These are phyloP conservation scores for Drosophila jambulina DNA, from an alignment of 1,140 invertebrate genomes.

Conservation along the genomic window DNA sequence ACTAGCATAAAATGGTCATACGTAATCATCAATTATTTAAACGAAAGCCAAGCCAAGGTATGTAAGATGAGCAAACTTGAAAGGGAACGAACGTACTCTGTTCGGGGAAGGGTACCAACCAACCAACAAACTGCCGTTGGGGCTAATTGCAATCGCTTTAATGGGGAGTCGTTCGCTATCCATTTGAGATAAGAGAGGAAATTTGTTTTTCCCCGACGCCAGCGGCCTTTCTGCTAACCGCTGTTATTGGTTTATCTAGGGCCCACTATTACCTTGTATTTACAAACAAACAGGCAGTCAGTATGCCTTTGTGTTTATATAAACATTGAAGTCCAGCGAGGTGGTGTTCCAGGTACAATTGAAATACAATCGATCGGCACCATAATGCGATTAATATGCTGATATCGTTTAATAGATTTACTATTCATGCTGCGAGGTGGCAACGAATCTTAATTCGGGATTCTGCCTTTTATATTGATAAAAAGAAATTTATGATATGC, in stretches of 20 bases:
- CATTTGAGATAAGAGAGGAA: constrained; percentile 68
- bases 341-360: constrained; percentile 23
- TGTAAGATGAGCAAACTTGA: background rate
- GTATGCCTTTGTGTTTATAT: constrained; percentile 31
- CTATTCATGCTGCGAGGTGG: constrained; percentile 22
- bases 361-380: constrained; percentile 26
- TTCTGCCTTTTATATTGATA: constrained; percentile 19
- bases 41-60: background rate
- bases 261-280: constrained; percentile 43
- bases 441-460: constrained; percentile 3
- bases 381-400: constrained; percentile 58
- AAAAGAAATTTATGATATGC: constrained; percentile 26
- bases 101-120: constrained; percentile 22
- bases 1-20: constrained; percentile 6
- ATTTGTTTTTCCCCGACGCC: constrained; percentile 60
- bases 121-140: constrained; percentile 36
- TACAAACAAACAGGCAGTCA: constrained; percentile 46
- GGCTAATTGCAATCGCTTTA: constrained; percentile 75
- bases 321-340: constrained; percentile 18
- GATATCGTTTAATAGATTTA: constrained; percentile 58
- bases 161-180: constrained; percentile 38
- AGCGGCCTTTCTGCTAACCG: constrained; percentile 34
- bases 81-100: constrained; percentile 7
- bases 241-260: constrained; percentile 20
- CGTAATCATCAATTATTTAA: constrained; percentile 17